Conservation (phyloP, 1,140 invertebrate species). For the Papilio helenus region DNA sequence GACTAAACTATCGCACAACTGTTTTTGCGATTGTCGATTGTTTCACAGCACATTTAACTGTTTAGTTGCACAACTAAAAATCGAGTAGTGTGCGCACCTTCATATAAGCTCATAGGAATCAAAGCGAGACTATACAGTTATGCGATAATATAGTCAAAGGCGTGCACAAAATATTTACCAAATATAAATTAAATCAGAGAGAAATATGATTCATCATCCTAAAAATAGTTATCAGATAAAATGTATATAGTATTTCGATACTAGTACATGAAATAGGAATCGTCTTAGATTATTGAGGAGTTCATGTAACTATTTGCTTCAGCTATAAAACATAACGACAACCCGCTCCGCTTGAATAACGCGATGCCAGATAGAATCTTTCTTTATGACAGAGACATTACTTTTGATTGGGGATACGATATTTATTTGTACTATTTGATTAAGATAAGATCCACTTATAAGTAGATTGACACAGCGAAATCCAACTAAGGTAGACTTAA, state of each 20-base stretch:
- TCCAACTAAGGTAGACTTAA: background rate
- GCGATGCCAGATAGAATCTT: slow-evolving; percentile 23
- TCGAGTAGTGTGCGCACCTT: no score
- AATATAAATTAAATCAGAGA: background rate
- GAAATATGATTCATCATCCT: background rate
- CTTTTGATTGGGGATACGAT: slow-evolving; percentile 28
- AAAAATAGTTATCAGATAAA: background rate
- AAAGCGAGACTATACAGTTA: no score
- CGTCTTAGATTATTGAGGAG: background rate
- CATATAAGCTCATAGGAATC: no score
- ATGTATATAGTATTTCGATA: background rate
- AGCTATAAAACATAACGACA: slow-evolving; percentile 24
- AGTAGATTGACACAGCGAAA: background rate
- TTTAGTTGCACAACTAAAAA: no score
- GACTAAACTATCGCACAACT: no score
- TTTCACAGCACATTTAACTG: no score
- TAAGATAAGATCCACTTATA: slow-evolving; percentile 6
- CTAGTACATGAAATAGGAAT: background rate
- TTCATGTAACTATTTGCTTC: slow-evolving; percentile 14
- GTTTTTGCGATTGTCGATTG: no score
- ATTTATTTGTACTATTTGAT: slow-evolving; percentile 21
- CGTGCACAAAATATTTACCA: no score
- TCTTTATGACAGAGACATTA: slow-evolving; percentile 23
- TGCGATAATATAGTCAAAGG: no score
- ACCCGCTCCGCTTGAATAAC: slow-evolving; percentile 12